Conservation (phyloP, 37 sponge, comb jelly and placozoan genomes). For the Eunapius fragilis region DNA sequence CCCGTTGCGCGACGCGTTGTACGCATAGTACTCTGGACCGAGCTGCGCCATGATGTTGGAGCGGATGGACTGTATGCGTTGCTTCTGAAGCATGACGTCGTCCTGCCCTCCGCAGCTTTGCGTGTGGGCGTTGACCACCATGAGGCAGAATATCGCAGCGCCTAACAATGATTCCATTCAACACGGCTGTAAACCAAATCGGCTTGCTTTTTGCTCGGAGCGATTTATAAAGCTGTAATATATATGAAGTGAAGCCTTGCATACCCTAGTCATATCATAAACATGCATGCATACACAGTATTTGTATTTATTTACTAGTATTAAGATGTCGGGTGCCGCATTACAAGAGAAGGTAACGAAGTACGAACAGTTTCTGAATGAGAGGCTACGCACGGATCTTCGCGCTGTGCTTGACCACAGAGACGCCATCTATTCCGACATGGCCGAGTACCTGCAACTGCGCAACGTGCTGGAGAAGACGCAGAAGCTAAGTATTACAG, state of each 20-base stretch:
- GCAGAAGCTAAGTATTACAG: neutral
- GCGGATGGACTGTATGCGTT: neutral
- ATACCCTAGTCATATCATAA: neutral
- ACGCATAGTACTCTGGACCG: neutral
- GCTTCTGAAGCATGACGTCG: neutral
- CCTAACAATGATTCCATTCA: neutral
- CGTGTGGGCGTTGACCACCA: neutral
- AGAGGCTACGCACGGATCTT: conserved; percentile 76
- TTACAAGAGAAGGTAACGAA: conserved; percentile 41
- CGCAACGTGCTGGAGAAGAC: conserved; percentile 60
- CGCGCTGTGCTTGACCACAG: conserved; percentile 55
- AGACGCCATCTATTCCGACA: conserved; percentile 62
- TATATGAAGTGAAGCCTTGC: neutral
- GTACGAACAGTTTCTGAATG: conserved; percentile 88
- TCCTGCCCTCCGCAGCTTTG: conserved; percentile 1
- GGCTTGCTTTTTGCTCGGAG: neutral
- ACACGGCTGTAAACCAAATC: neutral
- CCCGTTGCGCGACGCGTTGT: neutral
- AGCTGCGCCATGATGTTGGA: conserved; percentile 14
- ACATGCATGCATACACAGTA: neutral
- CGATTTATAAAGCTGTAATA: neutral
- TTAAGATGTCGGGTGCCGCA: neutral
- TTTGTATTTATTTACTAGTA: too few species aligned
- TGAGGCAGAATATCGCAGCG: neutral
- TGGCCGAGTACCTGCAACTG: conserved; percentile 75